These are phyloP conservation scores for Lasioglossum albipes DNA, from an alignment of 1,140 invertebrate genomes.

Conservation along the genomic window DNA sequence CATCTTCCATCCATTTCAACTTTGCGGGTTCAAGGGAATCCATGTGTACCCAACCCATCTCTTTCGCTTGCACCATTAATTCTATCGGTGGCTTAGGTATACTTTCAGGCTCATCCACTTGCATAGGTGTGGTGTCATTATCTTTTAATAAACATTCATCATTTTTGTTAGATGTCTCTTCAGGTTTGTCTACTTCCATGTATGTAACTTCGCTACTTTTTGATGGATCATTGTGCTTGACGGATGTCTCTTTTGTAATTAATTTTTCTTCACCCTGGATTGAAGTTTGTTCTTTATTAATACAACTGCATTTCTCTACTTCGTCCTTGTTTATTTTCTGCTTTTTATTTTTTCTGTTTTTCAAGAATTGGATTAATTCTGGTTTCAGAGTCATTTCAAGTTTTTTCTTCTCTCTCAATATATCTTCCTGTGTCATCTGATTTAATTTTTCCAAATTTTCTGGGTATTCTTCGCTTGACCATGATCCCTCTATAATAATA, in stretches of 20 bases:
- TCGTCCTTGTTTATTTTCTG: background rate
- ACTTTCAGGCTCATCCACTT: conserved; percentile 49
- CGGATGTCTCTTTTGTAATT: conserved; percentile 7
- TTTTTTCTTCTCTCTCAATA: conserved; percentile 86
- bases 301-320: conserved; percentile 6
- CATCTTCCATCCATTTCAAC: conserved; percentile 90
- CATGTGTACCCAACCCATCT: conserved; percentile 90
- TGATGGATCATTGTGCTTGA: conserved; percentile 24
- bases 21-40: conserved; percentile 90
- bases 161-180: conserved; percentile 7
- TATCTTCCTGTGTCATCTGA: conserved; percentile 87
- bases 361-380: conserved; percentile 84
- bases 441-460: conserved; percentile 86
- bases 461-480: conserved; percentile 83
- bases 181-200: conserved; percentile 44
- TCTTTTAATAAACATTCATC: conserved; percentile 28
- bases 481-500: conserved; percentile 55
- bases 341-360: conserved; percentile 79
- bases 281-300: background rate
- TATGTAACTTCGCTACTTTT: conserved; percentile 45
- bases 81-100: conserved; percentile 80
- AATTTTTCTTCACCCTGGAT: conserved; percentile 3
- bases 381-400: conserved; percentile 84
- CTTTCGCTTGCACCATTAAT: conserved; percentile 82
- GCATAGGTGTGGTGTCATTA: conserved; percentile 42